Base-by-base conservation (phyloP, 1,140 invertebrate genomes). In the Drosophila mojavensis region DNA sequence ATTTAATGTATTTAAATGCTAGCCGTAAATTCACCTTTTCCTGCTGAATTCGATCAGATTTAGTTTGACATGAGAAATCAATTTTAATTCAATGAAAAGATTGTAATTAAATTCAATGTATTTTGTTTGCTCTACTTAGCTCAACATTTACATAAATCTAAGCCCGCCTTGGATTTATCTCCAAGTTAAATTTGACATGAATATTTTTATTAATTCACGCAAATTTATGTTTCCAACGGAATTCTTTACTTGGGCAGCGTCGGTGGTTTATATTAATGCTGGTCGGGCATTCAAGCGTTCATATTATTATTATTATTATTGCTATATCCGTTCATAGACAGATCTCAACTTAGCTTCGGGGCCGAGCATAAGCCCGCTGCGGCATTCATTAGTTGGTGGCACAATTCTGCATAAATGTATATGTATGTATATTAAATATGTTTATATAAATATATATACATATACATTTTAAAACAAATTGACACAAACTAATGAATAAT, bases 401-500 rank as follows among this genome's bases (percentile, higher is more conserved):
- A 61, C 61, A 67, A 67, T 50, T 60, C 58, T 45, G 41, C 43
- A 68, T 28, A 66, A 56, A 55, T n/a, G n/a, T n/a, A n/a, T 33
- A 5, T 33, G 20, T 41, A 7, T n/a, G 9, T 24, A 7, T 47
- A 15, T 47, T 15, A 47, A 47, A 47, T 47, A 47, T 45, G 5
- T 45, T 7, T 30, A 59, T 15, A 28, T 47, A 30, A 3, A 24
- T 48, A 0, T 5, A 73, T 58, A 51, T 48, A 74, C 36, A 58
- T 72, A 74, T 50, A 58, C 58, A 71, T 69, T 88, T 89, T 88
- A 80, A 86, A 88, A 89, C 84, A 80, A 88, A 88, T 88, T 88
- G 83, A 88, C 64, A 79, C 79, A 83, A 79, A 86, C 82, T 86
- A 86, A 86, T 86, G 82, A 76, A 86, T 73, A 39, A 66, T 84